A percentile compares a stretch with the other conserved stretches of the same genome.
These are phyloP conservation scores for Blastobasis lacticolella DNA, from an alignment of 2,888 invertebrate genomes.

Conservation along the genomic window DNA sequence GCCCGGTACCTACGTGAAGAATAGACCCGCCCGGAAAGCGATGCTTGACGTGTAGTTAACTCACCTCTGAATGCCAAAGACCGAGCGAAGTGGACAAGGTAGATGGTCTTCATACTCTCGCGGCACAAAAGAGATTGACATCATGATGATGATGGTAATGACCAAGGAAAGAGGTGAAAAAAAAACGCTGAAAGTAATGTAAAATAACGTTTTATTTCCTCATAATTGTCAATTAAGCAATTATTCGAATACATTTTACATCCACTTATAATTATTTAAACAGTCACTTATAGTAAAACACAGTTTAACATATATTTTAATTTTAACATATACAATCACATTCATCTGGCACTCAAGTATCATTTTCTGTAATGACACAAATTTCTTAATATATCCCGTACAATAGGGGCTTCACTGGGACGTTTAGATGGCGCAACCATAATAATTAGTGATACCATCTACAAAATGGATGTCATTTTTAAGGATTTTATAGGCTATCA, in stretches of 20 bases:
- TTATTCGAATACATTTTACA: conserved; percentile 49
- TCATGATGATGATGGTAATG: background rate
- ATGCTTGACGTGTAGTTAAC: no score
- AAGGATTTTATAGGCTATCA: no score
- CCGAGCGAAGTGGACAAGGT: no score
- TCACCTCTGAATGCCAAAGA: no score
- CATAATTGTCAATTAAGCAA: conserved; percentile 54
- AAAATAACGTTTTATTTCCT: conserved; percentile 22
- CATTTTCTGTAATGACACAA: conserved; percentile 18
- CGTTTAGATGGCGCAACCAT: no score
- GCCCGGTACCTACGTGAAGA: no score
- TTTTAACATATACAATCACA: conserved; percentile 58
- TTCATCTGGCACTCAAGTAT: conserved; percentile 62
- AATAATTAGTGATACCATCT: no score
- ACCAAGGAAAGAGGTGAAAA: background rate
- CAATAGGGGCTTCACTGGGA: no score
- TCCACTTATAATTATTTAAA: conserved; percentile 49
- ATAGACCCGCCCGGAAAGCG: no score
- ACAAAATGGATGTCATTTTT: no score
- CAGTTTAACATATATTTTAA: conserved; percentile 28
- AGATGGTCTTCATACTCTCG: no score
- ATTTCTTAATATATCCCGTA: background rate
- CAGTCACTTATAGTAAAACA: conserved; percentile 44
- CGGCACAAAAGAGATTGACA: no score
- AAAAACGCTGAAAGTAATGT: background rate